Conservation (phyloP, 2,113 vertebrate genomes). For the Dicerorhinus sumatrensis region DNA sequence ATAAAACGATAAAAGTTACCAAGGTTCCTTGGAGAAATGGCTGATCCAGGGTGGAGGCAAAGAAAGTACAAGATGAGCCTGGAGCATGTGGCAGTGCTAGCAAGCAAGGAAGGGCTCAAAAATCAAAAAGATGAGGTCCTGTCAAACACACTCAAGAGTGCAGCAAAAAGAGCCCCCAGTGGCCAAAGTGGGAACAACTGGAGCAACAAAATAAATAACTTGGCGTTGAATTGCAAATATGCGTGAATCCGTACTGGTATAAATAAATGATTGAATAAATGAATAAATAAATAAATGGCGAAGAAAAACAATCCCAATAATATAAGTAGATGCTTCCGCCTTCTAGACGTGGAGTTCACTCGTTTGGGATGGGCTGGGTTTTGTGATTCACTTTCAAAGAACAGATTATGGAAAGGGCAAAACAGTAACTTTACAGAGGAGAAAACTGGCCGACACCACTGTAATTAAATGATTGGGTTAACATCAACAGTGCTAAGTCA, state of each 20-base stretch:
- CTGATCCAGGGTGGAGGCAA: neutral
- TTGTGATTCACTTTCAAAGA: neutral
- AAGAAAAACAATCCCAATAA: neutral
- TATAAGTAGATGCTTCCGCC: neutral
- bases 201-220: neutral
- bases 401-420: neutral
- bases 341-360: neutral
- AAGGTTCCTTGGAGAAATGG: neutral
- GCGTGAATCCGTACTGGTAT: neutral
- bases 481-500: neutral
- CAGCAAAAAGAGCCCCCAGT: neutral
- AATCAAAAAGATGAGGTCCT: neutral
- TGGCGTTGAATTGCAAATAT: neutral
- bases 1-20: neutral
- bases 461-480: neutral
- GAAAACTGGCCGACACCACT: neutral
- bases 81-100: neutral
- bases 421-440: neutral
- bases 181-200: neutral
- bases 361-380: neutral
- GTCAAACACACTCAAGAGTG: neutral
- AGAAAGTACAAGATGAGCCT: neutral
- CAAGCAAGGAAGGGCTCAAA: neutral
- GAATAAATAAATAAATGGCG: neutral
- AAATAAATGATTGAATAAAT: neutral